Evolutionary conservation across 2,888 invertebrate genomes (phyloP).

Genomic region (Plutella xylostella): DNA sequence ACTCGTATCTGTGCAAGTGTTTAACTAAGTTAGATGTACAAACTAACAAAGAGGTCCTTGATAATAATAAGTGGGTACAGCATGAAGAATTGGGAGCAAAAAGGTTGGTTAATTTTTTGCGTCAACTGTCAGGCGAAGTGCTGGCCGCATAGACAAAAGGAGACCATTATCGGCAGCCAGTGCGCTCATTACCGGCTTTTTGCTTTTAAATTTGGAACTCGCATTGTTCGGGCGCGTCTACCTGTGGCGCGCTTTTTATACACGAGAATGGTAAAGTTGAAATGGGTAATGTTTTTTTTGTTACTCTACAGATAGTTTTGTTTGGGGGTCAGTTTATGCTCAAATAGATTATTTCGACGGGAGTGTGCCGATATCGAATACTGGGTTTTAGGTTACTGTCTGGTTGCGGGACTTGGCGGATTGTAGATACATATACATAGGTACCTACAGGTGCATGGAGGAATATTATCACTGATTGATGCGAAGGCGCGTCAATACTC

Average conservation of each 20-base stretch:
- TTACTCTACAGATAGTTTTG: neutral
- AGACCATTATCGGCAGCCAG: slow-evolving; percentile 50
- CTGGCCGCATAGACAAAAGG: slow-evolving; percentile 53
- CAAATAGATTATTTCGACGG: neutral
- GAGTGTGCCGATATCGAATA: no score
- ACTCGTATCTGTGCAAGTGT: no score
- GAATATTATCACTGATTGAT: no score
- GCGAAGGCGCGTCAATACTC: no score
- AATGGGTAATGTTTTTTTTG: slow-evolving; percentile 11
- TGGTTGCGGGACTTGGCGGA: no score
- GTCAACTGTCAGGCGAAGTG: slow-evolving; percentile 27
- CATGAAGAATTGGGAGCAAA: slow-evolving; percentile 13
- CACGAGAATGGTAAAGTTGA: slow-evolving; percentile 23
- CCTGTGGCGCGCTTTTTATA: slow-evolving; percentile 46
- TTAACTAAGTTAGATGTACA: no score
- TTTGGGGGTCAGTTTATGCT: neutral
- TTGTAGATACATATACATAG: no score
- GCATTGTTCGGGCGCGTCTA: slow-evolving; percentile 52
- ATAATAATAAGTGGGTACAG: neutral
- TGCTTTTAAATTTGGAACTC: slow-evolving; percentile 29
- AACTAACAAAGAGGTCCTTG: no score
- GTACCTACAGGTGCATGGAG: no score
- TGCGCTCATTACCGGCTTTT: slow-evolving; percentile 64
- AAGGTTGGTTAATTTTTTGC: slow-evolving; percentile 23
- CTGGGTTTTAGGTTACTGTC: no score